Evolutionary conservation across 1,140 invertebrate genomes (phyloP).

Genomic region (Trissolcus basalis): DNA sequence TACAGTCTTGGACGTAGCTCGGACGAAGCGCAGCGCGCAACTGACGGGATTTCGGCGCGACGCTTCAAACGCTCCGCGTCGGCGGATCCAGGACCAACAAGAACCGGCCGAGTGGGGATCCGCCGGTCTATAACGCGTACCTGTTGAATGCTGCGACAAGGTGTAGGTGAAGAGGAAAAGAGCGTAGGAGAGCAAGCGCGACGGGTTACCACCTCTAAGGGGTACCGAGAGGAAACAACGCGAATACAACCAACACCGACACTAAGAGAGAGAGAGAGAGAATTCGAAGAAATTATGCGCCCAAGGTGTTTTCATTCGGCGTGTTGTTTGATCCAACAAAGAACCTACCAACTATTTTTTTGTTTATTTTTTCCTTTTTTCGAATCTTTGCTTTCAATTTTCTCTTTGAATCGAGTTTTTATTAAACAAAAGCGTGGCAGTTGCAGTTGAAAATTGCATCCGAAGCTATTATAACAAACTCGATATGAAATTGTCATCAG

Average conservation of each 20-base stretch:
- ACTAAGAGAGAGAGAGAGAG: too few species aligned
- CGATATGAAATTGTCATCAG: too few species aligned
- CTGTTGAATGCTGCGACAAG: constrained; percentile 52
- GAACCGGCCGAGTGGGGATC: constrained; percentile 40
- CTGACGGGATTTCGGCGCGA: constrained; percentile 48
- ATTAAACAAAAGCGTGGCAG: too few species aligned
- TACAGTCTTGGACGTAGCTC: constrained; percentile 9
- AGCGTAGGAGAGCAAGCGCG: constrained; percentile 12
- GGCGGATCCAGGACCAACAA: constrained; percentile 36
- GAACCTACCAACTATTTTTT: too few species aligned
- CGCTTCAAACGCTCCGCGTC: constrained; percentile 30
- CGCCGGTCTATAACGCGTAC: constrained; percentile 44
- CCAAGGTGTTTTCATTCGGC: too few species aligned
- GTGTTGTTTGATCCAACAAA: too few species aligned
- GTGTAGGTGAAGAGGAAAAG: constrained; percentile 23
- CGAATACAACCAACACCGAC: not conserved
- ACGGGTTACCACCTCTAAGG: constrained; percentile 33
- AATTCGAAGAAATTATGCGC: constrained; percentile 13
- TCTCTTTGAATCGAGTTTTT: too few species aligned
- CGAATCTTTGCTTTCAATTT: too few species aligned
- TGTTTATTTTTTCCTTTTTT: too few species aligned
- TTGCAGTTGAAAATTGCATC: too few species aligned
- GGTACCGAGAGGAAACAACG: constrained; percentile 14
- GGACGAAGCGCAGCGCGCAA: constrained; percentile 43
- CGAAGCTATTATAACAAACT: too few species aligned